Evolutionary conservation across 1,140 invertebrate genomes (phyloP), one percentile per base, ranked within the genome.

Genomic region (Asobara japonica): DNA sequence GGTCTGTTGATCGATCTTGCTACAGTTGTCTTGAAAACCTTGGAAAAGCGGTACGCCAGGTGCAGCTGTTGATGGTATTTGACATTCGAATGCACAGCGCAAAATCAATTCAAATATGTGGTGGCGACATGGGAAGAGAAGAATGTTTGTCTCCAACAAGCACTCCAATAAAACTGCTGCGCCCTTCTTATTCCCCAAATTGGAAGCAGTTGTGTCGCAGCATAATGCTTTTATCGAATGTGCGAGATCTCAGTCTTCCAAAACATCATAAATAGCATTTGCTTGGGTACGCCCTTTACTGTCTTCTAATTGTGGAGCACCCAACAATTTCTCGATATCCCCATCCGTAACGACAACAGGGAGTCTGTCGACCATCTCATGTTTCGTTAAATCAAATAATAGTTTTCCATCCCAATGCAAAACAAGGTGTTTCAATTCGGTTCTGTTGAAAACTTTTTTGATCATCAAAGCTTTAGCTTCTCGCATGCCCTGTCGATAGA

Each of bases 371-470:
- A 33, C 31, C 31, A 33, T 10, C 10, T 33, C 31, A 33, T 33
- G 31, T 10, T 33, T 4, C 4, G 10, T 6, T 6, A 33, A 3
- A 67, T 67, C 38, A 8, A 51, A 65, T 29, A 78, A 65, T 4
- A 78, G 20, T 69, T 78, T 78, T 10, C 76, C 76, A 65, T 78
- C 74, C 72, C 74, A 78, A 60, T 78, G 76, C 18, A 77, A 2
- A 45, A 76, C 65, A 1, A 41, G 56, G 11, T 66, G 36, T 65
- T 20, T 60, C 66, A 75, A n/a, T 25, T 75, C 45, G 22, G 61
- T 22, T 13, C 69, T 62, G 41, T 64, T 51, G 68, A 77, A 78
- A 62, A 71, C 20, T 69, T 70, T 62, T 70, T 76, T 69, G n/a
- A 72, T 56, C 27, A 60, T 29, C 65, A 33, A 16, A 60, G 69